Evolutionary conservation across 2,797 vertebrate species (phyloP).

Genomic region (Cyclopterus lumpus): DNA sequence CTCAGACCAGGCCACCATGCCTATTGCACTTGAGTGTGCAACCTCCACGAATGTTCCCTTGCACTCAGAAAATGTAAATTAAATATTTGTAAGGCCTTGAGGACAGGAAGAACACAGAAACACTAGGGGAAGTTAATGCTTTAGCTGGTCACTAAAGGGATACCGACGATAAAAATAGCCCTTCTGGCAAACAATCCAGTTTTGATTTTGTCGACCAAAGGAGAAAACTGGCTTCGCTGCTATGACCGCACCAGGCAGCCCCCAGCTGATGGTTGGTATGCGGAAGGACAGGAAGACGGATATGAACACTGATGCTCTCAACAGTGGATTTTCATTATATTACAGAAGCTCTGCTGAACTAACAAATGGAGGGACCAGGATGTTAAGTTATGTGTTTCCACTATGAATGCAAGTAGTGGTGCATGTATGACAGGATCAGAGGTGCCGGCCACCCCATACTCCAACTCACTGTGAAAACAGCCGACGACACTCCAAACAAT

Average conservation of each 20-base stretch:
- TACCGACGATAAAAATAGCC: not conserved
- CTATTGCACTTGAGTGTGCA: not conserved
- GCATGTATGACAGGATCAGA: not conserved
- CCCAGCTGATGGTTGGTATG: constrained; percentile 7
- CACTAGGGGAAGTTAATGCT: constrained; percentile 7
- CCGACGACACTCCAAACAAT: constrained; percentile 4
- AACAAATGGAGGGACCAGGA: not conserved
- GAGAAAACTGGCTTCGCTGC: constrained; percentile 15
- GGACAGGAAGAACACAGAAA: constrained; percentile 4
- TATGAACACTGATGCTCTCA: constrained; percentile 12
- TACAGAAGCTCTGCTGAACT: not conserved
- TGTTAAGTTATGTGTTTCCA: not conserved
- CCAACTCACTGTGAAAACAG: not conserved
- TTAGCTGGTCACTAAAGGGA: constrained; percentile 24
- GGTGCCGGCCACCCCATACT: not conserved
- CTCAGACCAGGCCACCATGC: not conserved
- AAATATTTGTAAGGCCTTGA: not conserved
- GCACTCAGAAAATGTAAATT: not conserved
- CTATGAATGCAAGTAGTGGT: not conserved
- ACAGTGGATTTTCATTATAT: not conserved
- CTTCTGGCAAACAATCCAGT: constrained; percentile 9
- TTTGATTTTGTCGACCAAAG: constrained; percentile 15
- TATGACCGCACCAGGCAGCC: not conserved
- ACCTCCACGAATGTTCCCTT: not conserved
- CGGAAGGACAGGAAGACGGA: constrained; percentile 1